A percentile compares a stretch with the other conserved stretches of the same genome.
Evolutionary conservation across 2,888 invertebrate genomes (phyloP).

Genomic region (Coecobrya sp.): DNA sequence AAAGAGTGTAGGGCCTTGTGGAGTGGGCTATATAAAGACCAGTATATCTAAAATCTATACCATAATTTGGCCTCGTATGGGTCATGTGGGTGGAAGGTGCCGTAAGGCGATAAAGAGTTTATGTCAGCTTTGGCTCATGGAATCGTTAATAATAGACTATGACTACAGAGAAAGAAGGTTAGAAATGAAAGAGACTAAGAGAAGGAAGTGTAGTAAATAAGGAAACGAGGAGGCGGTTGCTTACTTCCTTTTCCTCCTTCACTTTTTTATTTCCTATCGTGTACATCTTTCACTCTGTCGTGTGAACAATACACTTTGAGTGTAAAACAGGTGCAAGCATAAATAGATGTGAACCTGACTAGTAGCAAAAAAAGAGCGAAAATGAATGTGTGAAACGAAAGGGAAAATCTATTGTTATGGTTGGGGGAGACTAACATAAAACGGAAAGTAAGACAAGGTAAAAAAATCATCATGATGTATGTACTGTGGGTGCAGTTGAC

Average conservation of each 20-base stretch:
- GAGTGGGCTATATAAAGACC: neutral
- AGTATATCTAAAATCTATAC: no score
- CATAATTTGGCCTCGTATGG: no score
- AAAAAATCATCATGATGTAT: no score
- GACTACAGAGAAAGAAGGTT: neutral
- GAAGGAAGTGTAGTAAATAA: neutral
- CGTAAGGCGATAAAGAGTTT: neutral
- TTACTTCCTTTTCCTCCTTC: neutral
- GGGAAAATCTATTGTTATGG: no score
- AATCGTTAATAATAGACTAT: slow-evolving; percentile 7
- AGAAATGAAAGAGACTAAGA: neutral
- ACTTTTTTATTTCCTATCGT: neutral
- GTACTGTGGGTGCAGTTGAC: no score
- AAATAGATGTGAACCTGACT: no score
- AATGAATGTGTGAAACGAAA: no score
- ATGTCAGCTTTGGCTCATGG: neutral
- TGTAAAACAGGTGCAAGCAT: no score
- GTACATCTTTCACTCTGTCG: no score
- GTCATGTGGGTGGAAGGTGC: neutral
- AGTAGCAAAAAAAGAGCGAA: no score
- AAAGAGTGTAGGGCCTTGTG: neutral
- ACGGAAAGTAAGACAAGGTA: no score
- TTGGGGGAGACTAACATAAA: no score
- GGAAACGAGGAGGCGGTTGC: slow-evolving; percentile 12
- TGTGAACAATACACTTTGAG: neutral